Evolutionary conservation across 1,140 invertebrate species (phyloP).

Genomic region (Sycophaga agraensis): DNA sequence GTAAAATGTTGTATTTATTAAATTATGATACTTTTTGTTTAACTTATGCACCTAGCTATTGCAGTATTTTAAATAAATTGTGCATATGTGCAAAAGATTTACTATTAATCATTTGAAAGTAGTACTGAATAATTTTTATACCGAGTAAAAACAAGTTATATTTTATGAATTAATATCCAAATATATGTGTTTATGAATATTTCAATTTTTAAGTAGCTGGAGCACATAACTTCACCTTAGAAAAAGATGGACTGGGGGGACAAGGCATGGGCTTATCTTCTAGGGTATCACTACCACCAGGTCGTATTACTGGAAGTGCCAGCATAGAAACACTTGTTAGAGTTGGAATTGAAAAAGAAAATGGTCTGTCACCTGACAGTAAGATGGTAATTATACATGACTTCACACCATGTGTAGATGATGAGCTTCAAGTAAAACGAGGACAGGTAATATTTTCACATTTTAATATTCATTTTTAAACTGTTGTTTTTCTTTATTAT

Average conservation of each 20-base stretch:
- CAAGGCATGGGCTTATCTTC: conserved; percentile 39
- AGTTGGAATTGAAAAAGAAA: conserved; percentile 93
- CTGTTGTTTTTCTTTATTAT: not conserved
- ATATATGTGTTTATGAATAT: not conserved
- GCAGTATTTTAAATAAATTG: too few relatives aligned
- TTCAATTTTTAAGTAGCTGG: conserved; percentile 46
- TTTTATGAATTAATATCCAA: not conserved
- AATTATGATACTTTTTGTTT: too few relatives aligned
- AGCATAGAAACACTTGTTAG: conserved; percentile 92
- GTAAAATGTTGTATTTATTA: too few relatives aligned
- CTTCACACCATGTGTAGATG: conserved; percentile 92
- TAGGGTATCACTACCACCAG: conserved; percentile 57
- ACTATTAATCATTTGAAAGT: not conserved
- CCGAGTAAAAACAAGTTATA: too few relatives aligned
- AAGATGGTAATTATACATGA: conserved; percentile 95
- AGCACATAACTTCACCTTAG: conserved; percentile 50
- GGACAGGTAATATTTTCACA: conserved; percentile 63
- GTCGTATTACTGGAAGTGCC: conserved; percentile 90
- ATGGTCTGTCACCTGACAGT: conserved; percentile 85
- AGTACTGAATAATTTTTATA: not conserved
- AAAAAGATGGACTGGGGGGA: conserved; percentile 47
- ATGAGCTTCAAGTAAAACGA: conserved; percentile 82
- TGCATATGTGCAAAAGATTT: too few relatives aligned
- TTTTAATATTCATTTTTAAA: not conserved
- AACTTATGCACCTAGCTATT: too few relatives aligned